phyloP scores from a whole-genome alignment of 2,113 vertebrate genomes.

The Paratilapia polleni region DNA sequence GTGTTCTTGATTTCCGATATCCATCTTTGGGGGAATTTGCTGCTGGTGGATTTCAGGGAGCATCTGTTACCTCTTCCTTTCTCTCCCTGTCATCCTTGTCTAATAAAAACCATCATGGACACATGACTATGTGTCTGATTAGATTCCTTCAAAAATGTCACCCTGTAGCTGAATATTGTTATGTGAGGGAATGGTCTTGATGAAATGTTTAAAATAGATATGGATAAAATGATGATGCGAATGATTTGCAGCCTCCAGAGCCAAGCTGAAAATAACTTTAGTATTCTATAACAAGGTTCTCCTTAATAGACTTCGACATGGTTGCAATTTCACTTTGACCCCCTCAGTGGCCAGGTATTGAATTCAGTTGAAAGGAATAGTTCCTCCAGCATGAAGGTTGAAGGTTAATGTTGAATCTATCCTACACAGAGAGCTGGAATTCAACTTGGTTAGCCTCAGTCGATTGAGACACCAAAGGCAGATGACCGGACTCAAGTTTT shows the following conservation, averaged over 20 bases:
- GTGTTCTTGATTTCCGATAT: constrained; percentile 36
- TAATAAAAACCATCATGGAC: constrained; percentile 47
- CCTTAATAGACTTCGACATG: not conserved
- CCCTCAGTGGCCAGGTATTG: not conserved
- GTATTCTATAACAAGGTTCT: not conserved
- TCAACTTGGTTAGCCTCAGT: not conserved
- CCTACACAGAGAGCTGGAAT: constrained; percentile 2
- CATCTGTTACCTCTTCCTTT: constrained; percentile 41
- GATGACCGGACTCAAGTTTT: constrained; percentile 12
- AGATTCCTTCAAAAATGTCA: constrained; percentile 25
- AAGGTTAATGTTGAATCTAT: constrained; percentile 35
- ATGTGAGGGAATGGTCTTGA: not conserved
- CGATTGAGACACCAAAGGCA: not conserved
- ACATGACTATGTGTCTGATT: constrained; percentile 44
- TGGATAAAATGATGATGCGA: not conserved
- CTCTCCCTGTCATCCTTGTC: constrained; percentile 33
- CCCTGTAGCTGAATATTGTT: constrained; percentile 15
- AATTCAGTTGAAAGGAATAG: not conserved
- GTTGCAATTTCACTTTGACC: not conserved
- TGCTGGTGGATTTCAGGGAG: constrained; percentile 44
- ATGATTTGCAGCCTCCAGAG: not conserved
- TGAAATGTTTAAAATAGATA: constrained; percentile 18
- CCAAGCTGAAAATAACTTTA: constrained; percentile 10
- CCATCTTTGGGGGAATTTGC: constrained; percentile 29
- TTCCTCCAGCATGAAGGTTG: not conserved